A percentile compares a stretch with the other conserved stretches of the same genome.
Conservation (phyloP, 2,113 vertebrate genomes). For the Romanogobio albipinnatus region DNA sequence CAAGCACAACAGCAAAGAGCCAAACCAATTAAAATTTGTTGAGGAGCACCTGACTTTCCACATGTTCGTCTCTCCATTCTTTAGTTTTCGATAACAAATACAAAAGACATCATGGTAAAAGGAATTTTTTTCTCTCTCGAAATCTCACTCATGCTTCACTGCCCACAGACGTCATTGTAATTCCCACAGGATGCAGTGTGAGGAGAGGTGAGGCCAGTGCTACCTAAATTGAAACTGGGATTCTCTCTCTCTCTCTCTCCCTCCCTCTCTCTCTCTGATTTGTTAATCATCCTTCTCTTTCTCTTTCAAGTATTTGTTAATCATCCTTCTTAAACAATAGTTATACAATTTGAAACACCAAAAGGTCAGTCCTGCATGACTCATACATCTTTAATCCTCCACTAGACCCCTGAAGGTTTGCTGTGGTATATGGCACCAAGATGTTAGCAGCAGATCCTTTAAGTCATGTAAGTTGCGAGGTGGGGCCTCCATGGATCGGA, state of each 20-base stretch:
- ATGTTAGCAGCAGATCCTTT: no score
- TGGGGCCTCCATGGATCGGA: no score
- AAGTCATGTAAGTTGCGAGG: no score
- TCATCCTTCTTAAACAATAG: neutral
- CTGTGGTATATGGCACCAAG: no score
- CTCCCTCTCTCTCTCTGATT: no score
- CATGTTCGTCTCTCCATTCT: neutral
- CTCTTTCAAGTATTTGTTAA: neutral
- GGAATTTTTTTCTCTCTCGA: neutral
- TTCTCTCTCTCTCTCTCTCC: neutral
- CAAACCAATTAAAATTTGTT: neutral
- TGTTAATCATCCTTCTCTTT: no score
- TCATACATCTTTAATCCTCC: neutral
- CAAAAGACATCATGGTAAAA: neutral
- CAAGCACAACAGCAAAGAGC: neutral
- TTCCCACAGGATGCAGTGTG: neutral
- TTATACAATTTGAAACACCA: neutral
- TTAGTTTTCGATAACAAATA: neutral
- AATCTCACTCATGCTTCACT: neutral
- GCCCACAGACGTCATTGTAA: neutral
- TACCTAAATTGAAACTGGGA: neutral
- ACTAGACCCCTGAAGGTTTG: no score
- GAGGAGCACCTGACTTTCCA: neutral
- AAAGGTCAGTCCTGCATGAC: neutral
- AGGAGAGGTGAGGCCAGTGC: neutral